These are phyloP conservation scores for Eidolon dupreanum DNA, from an alignment of 2,797 vertebrate species.

Conservation along the genomic window DNA sequence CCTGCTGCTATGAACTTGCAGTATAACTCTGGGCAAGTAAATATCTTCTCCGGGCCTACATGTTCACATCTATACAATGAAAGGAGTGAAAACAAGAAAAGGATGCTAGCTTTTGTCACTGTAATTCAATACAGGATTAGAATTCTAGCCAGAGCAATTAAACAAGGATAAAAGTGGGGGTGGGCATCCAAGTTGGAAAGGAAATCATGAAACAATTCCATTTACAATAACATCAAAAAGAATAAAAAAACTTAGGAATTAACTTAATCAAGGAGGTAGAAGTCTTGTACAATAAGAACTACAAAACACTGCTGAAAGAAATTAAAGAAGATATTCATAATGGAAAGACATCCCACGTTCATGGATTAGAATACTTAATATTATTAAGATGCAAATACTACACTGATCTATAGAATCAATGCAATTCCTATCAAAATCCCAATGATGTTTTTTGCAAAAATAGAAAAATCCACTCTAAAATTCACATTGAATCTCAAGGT, in stretches of 20 bases:
- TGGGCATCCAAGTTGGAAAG: neutral
- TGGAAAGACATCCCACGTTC: neutral
- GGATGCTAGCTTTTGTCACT: neutral
- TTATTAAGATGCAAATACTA: neutral
- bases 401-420: neutral
- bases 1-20: neutral
- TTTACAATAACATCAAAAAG: neutral
- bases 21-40: neutral
- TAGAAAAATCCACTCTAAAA: constrained; percentile 5
- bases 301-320: neutral
- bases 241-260: neutral
- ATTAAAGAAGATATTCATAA: neutral
- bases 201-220: neutral
- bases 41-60: neutral
- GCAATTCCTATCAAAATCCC: neutral
- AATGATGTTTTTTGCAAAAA: neutral
- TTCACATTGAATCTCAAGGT: neutral
- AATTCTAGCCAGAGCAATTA: neutral
- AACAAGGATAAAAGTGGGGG: neutral
- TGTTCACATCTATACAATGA: constrained; percentile 11
- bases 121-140: neutral
- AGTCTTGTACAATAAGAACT: neutral
- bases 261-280: neutral
- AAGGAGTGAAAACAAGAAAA: constrained; percentile 42
- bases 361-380: neutral